Evolutionary conservation across 2,113 vertebrate genomes (phyloP).

Genomic region (Danio rerio): GRCz12tu NC_133182.1:73266501-73267000

Average conservation of each 20-base stretch:
- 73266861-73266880: constrained; percentile 52
- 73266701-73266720: constrained; percentile 48
- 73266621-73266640: constrained; percentile 65
- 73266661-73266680: constrained; percentile 58
- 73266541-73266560: constrained; percentile 77
- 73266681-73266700: constrained; percentile 24
- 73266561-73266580: constrained; percentile 81
- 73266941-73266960: not conserved
- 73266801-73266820: constrained; percentile 12
- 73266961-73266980: not conserved
- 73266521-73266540: constrained; percentile 78
- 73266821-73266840: not conserved
- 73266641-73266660: constrained; percentile 75
- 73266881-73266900: constrained; percentile 64
- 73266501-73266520: constrained; percentile 84
- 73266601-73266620: constrained; percentile 70
- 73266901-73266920: constrained; percentile 56
- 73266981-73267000: constrained; percentile 66
- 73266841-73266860: constrained; percentile 43
- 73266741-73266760: constrained; percentile 7
- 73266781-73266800: not conserved
- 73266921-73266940: constrained; percentile 55
- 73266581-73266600: constrained; percentile 80
- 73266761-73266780: constrained; percentile 37
- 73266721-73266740: constrained; percentile 35